phyloP scores from a whole-genome alignment of 2,113 vertebrate species.

The Donacobius atricapilla region DNA sequence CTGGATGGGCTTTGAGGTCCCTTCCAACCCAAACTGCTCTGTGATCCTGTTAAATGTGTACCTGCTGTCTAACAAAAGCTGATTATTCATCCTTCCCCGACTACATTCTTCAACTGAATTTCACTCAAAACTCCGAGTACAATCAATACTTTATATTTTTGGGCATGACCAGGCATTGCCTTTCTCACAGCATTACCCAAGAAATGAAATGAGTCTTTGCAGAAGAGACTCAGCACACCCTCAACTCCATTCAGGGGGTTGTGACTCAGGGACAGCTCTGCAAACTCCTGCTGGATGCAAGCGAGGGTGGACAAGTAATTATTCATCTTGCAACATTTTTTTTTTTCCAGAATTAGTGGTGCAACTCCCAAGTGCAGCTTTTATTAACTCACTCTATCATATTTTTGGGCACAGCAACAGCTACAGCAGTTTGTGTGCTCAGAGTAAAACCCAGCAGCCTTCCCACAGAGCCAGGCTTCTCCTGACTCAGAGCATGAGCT shows the following conservation, averaged over 20 bases:
- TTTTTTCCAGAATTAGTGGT: not conserved
- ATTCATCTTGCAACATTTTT: not conserved
- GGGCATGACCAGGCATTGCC: not conserved
- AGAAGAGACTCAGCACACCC: not conserved
- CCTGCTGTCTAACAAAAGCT: not conserved
- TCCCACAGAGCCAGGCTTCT: not conserved
- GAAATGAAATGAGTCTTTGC: not conserved
- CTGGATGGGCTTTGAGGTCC: accelerated
- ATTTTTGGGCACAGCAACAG: not conserved
- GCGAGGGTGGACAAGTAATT: not conserved
- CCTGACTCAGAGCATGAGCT: not conserved
- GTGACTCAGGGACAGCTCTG: not conserved
- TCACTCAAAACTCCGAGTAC: not conserved
- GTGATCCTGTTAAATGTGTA: not conserved
- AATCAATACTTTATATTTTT: not conserved
- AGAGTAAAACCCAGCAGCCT: not conserved
- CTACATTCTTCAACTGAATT: not conserved
- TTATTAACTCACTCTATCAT: not conserved
- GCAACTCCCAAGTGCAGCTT: not conserved
- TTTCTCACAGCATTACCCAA: not conserved
- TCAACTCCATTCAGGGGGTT: not conserved
- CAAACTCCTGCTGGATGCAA: not conserved
- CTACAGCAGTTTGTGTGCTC: not conserved
- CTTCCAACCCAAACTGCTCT: not conserved
- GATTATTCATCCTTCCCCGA: not conserved